Evolutionary conservation across 2,113 vertebrate species (phyloP).

Genomic region (Strix uralensis): DNA sequence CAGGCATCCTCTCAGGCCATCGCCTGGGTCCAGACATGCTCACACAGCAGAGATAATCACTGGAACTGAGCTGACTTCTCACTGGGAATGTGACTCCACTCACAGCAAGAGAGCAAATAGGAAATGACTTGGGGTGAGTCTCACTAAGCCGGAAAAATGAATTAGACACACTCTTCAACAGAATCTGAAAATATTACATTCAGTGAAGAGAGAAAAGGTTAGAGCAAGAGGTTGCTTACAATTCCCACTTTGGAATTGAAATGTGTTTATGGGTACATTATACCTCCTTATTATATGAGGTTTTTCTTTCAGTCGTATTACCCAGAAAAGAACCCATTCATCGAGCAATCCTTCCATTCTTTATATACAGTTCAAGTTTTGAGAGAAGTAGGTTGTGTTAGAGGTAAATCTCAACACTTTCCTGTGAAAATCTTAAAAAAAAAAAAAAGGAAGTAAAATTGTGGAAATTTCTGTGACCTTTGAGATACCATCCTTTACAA

Average conservation of each 20-base stretch:
- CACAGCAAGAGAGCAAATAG: conserved; percentile 70
- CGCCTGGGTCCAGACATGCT: background rate
- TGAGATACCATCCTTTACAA: conserved; percentile 27
- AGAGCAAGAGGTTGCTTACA: conserved; percentile 36
- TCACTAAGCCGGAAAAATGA: conserved; percentile 73
- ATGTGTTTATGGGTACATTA: background rate
- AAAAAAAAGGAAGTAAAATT: conserved; percentile 35
- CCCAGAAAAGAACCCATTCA: background rate
- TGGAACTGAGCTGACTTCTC: conserved; percentile 54
- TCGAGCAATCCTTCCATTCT: background rate
- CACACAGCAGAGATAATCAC: conserved; percentile 37
- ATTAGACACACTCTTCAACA: conserved; percentile 71
- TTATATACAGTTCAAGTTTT: background rate
- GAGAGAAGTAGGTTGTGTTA: background rate
- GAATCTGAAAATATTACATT: conserved; percentile 55
- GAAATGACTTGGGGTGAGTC: conserved; percentile 66
- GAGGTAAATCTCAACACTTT: conserved; percentile 17
- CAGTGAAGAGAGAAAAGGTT: conserved; percentile 47
- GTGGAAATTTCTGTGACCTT: conserved; percentile 6
- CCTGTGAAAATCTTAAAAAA: background rate
- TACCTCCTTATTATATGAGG: background rate
- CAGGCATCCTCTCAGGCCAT: conserved; percentile 1
- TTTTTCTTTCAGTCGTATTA: background rate
- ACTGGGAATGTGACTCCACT: conserved; percentile 59
- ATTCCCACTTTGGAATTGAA: background rate